phyloP scores from a whole-genome alignment of 2,888 invertebrate species.

The Thecophora atra region DNA sequence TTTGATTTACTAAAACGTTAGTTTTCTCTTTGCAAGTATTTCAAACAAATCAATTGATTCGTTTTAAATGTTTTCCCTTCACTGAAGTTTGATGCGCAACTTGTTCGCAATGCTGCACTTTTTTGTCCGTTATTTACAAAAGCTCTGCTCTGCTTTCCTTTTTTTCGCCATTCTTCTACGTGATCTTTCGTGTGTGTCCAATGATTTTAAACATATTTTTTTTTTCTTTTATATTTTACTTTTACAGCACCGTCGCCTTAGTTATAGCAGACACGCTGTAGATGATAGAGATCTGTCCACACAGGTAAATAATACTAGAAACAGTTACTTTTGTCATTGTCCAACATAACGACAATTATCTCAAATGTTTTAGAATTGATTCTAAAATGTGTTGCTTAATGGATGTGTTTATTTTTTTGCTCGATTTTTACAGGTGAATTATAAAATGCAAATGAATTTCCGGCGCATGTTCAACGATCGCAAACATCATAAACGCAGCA shows the following conservation, averaged over 20 bases:
- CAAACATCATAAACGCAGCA: constrained; percentile 86
- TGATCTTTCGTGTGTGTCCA: constrained; percentile 9
- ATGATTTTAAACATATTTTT: constrained; percentile 36
- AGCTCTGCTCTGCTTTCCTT: not conserved
- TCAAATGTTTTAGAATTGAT: not conserved
- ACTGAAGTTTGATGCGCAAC: constrained; percentile 40
- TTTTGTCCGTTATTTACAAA: not conserved
- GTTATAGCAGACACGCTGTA: constrained; percentile 91
- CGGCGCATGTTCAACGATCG: constrained; percentile 86
- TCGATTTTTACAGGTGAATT: constrained; percentile 71
- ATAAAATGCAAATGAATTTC: constrained; percentile 91
- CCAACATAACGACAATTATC: no score
- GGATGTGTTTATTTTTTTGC: no score
- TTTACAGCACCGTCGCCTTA: constrained; percentile 84
- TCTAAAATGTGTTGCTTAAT: no score
- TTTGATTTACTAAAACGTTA: no score
- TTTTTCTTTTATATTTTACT: constrained; percentile 41
- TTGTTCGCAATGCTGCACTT: constrained; percentile 35
- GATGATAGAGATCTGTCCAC: constrained; percentile 88
- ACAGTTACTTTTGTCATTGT: no score
- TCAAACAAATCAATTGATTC: no score
- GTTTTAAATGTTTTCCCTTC: no score
- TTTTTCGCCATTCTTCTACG: no score
- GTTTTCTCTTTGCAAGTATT: no score
- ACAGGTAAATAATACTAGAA: constrained; percentile 68